A percentile compares a stretch with the other conserved stretches of the same genome.
Conservation (phyloP, 2,113 vertebrate genomes). For the Cavia aperea region DNA sequence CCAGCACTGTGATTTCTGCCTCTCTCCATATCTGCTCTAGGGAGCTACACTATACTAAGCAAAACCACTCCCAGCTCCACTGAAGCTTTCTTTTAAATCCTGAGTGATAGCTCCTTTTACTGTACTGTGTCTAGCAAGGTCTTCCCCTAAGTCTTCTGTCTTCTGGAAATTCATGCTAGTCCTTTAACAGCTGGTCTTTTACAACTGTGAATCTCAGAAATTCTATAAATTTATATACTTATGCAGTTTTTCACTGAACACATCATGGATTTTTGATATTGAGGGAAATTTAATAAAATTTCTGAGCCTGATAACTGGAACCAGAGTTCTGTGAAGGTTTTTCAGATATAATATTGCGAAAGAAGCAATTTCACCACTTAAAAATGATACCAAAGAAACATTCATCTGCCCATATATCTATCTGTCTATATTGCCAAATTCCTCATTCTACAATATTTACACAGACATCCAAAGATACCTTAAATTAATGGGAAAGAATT, state of each 20-base stretch:
- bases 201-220: slow-evolving; percentile 32
- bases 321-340: slow-evolving; percentile 10
- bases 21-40: neutral
- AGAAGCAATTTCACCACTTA: slow-evolving; percentile 3
- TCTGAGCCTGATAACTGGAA: slow-evolving; percentile 33
- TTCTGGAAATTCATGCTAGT: slow-evolving; percentile 41
- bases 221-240: slow-evolving; percentile 21
- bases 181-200: slow-evolving; percentile 38
- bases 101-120: neutral
- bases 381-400: neutral
- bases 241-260: slow-evolving; percentile 26
- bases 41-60: neutral
- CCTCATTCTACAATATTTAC: neutral
- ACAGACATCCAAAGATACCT: neutral
- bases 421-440: neutral
- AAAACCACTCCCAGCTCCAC: neutral
- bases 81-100: neutral
- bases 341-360: slow-evolving; percentile 39
- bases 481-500: neutral
- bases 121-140: slow-evolving; percentile 21
- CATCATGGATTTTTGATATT: slow-evolving; percentile 19
- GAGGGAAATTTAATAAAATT: slow-evolving; percentile 45
- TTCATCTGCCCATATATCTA: neutral
- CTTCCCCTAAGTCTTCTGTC: slow-evolving; percentile 24
- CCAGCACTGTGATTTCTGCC: neutral